Conservation (phyloP, 2,113 vertebrate species). For the Trachemys scripta region DNA sequence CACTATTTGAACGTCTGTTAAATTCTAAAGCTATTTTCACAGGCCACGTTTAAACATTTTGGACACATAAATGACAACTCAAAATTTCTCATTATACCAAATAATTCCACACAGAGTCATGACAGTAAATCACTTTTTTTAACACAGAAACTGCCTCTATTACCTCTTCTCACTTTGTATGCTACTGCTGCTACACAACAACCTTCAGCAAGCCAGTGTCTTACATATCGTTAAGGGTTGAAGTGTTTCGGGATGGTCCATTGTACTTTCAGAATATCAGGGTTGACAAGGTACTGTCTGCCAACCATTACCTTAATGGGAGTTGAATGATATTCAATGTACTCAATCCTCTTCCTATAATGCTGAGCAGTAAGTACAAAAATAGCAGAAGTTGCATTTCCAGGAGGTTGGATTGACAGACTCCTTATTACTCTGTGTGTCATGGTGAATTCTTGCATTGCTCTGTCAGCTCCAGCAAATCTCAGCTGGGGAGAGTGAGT, state of each 20-base stretch:
- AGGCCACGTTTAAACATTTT: background rate
- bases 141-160: slow-evolving; percentile 27
- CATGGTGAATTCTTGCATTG: background rate
- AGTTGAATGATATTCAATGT: slow-evolving; percentile 60
- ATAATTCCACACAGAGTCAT: background rate
- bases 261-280: slow-evolving; percentile 44
- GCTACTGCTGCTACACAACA: slow-evolving; percentile 16
- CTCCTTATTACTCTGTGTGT: slow-evolving; percentile 26
- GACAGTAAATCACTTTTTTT: background rate
- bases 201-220: slow-evolving; percentile 36
- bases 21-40: slow-evolving; percentile 41
- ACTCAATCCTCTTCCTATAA: slow-evolving; percentile 1
- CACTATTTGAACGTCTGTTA: slow-evolving; percentile 49
- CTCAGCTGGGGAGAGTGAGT: background rate
- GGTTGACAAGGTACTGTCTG: slow-evolving; percentile 39
- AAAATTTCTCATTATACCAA: background rate
- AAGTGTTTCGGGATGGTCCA: slow-evolving; percentile 50
- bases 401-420: slow-evolving; percentile 36
- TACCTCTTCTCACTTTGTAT: slow-evolving; percentile 5
- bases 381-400: slow-evolving; percentile 50
- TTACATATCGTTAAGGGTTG: slow-evolving; percentile 39
- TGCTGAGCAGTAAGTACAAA: slow-evolving; percentile 45
- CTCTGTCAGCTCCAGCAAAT: background rate
- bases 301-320: slow-evolving; percentile 62
- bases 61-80: slow-evolving; percentile 4